phyloP scores from a whole-genome alignment of 2,113 vertebrate species.

The Lophius piscatorius region DNA sequence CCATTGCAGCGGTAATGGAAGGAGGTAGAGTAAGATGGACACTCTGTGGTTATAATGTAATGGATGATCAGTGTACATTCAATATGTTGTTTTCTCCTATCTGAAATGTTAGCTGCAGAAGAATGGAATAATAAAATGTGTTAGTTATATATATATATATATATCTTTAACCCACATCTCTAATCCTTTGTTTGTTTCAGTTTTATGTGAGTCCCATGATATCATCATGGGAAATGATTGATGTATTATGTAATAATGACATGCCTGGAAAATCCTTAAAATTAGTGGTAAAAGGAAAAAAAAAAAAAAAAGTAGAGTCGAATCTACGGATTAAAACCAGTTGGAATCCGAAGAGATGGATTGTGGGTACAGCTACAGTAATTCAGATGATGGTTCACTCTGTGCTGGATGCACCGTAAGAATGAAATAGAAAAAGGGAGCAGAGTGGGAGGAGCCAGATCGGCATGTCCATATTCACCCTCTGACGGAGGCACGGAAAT shows the following conservation, averaged over 20 bases:
- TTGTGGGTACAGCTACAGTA: neutral
- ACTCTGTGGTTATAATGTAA: too few relatives aligned
- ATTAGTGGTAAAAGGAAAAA: neutral
- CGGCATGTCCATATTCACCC: too few relatives aligned
- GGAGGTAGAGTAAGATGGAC: too few relatives aligned
- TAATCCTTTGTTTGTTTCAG: slow-evolving; percentile 20
- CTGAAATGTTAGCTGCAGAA: too few relatives aligned
- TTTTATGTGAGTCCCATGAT: slow-evolving; percentile 14
- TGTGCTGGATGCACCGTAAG: neutral
- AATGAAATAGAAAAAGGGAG: neutral
- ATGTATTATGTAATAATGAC: slow-evolving; percentile 13
- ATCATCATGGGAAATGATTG: slow-evolving; percentile 12
- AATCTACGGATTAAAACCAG: neutral
- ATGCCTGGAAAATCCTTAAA: neutral
- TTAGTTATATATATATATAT: too few relatives aligned
- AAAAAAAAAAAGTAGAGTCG: neutral
- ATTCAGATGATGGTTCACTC: neutral
- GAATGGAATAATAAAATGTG: too few relatives aligned
- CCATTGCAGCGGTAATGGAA: too few relatives aligned
- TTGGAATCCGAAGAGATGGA: neutral
- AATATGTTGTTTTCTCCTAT: too few relatives aligned
- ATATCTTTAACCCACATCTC: slow-evolving; percentile 1
- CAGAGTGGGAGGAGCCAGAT: too few relatives aligned
- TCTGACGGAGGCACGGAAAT: too few relatives aligned
- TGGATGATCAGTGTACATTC: too few relatives aligned